Evolutionary conservation across 2,113 vertebrate genomes (phyloP).

Genomic region (Coptodon bakossiorum): DNA sequence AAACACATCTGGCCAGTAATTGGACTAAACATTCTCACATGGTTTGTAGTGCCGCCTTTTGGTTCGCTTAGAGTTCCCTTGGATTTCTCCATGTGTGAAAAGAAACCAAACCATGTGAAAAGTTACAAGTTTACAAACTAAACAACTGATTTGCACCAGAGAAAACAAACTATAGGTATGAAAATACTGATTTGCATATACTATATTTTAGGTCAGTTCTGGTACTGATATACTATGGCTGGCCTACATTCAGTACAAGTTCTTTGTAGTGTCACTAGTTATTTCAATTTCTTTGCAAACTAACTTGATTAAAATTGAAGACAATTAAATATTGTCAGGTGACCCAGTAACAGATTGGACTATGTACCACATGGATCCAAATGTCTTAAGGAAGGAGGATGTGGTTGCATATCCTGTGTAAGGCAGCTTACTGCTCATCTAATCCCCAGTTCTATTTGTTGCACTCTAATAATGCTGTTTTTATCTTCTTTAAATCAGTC

Average conservation of each 20-base stretch:
- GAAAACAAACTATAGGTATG: not conserved
- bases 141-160: not conserved
- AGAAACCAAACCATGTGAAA: not conserved
- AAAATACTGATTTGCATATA: not conserved
- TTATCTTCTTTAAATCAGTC: not conserved
- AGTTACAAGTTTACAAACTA: not conserved
- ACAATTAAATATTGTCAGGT: not conserved
- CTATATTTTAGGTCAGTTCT: not conserved
- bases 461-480: not conserved
- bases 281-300: not conserved
- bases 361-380: not conserved
- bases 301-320: not conserved
- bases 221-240: not conserved
- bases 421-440: too few relatives aligned
- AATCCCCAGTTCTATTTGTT: not conserved
- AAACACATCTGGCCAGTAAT: not conserved
- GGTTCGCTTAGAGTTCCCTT: not conserved
- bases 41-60: not conserved
- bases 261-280: not conserved
- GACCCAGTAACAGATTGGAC: not conserved
- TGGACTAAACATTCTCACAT: not conserved
- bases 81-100: not conserved
- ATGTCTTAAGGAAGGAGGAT: not conserved
- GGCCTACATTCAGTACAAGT: not conserved
- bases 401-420: not conserved